A percentile compares a stretch with the other conserved stretches of the same genome.
Evolutionary conservation across 2,888 invertebrate genomes (phyloP).

Genomic region (Lamellibrachia columna): DNA sequence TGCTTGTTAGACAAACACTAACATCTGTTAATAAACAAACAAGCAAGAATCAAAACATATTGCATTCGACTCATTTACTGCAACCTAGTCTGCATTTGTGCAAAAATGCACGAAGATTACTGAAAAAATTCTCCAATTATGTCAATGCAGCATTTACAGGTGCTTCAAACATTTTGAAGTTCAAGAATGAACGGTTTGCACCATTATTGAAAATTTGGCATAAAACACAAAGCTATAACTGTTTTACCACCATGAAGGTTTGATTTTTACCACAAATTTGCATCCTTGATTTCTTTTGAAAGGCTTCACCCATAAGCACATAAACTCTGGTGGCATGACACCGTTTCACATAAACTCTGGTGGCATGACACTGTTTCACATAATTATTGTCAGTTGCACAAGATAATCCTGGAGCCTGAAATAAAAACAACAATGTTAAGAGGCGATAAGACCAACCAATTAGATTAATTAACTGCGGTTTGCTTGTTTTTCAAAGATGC

Average conservation of each 20-base stretch:
- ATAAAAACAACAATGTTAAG: background rate
- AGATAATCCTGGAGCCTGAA: background rate
- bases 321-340: background rate
- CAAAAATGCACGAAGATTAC: too few species aligned
- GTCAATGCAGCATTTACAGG: background rate
- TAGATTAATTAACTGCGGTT: background rate
- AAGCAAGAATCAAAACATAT: background rate
- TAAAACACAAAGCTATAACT: background rate
- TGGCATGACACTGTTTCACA: background rate
- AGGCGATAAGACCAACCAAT: background rate
- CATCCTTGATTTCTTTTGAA: background rate
- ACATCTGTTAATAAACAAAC: background rate
- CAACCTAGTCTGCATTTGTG: too few species aligned
- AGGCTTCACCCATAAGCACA: background rate
- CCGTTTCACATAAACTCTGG: background rate
- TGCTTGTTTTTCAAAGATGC: background rate
- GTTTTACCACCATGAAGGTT: background rate
- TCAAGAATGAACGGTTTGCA: background rate
- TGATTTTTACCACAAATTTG: background rate
- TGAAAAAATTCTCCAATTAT: background rate
- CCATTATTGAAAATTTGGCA: background rate
- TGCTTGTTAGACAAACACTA: constrained; percentile 5
- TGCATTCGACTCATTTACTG: background rate
- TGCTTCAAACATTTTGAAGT: background rate
- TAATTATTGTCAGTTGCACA: background rate